Base-by-base conservation (phyloP, 2,797 vertebrate species). In the Cottoperca gobio region DNA sequence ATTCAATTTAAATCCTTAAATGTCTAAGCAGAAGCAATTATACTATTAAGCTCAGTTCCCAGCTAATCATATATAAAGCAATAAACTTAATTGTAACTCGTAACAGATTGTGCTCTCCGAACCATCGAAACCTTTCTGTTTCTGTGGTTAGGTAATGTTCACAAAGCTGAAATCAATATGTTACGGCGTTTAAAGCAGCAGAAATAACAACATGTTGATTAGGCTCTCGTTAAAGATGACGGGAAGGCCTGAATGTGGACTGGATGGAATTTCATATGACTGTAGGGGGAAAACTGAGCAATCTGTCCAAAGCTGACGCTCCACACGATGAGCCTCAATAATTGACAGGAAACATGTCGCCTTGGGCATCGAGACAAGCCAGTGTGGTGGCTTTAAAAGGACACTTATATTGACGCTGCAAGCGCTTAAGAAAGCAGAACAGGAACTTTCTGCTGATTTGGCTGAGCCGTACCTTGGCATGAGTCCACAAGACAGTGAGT, bases 331-430 rank as follows among this genome's bases (percentile, higher is more conserved):
- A 78, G 45, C 39, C 28, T 62, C 62, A 76, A 45, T 82, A 79
- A 79, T 67, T 58, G 52, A 73, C 75, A 76, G 59, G 42, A 78
- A 78, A 42, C 68, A n/a, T 59, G 17, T 73, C 70, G 66, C 76
- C 49, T 78, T 13, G 31, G 71, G 85, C 48, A 2, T 69, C 43
- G 26, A 40, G 19, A 54, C 37, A 12, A 65, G 28, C 28, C 14
- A 50, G n/a, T 21, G 37, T 14, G 64, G 24, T 60, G 50, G 12
- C 69, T 64, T 76, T 81, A 70, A 72, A 67, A 67, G 53, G 23
- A 79, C 85, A 42, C 58, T 24, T 46, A 35, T 68, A 70, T 81
- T 78, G 72, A 59, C 61, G 68, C 78, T 70, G 40, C 53, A 17
- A 77, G 76, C 12, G 1, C 62, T 73, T 70, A 77, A 70, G 43